Percentiles rank a stretch among this genome's conserved stretches.
These are phyloP conservation scores for Dinocampus coccinellae DNA, from an alignment of 2,888 invertebrate genomes.

Conservation along the genomic window DNA sequence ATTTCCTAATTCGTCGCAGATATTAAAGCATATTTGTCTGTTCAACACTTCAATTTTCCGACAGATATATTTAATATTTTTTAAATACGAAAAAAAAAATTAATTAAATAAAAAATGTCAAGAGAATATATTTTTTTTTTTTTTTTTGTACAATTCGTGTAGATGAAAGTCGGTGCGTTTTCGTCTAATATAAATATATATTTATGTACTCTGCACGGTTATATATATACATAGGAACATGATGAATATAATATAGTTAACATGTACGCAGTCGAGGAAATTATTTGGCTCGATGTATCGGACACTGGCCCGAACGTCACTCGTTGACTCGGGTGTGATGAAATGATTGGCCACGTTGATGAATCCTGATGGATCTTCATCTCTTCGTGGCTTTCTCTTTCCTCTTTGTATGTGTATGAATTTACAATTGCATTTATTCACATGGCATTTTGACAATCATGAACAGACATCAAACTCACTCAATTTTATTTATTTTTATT, in stretches of 20 bases:
- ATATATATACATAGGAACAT: background rate
- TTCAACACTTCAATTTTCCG: background rate
- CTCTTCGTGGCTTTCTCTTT: conserved; percentile 28
- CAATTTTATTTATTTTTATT: conserved; percentile 47
- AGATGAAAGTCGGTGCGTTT: conserved; percentile 5
- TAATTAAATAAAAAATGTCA: background rate
- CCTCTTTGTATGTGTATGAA: background rate
- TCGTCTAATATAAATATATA: background rate
- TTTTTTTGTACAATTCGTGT: conserved; percentile 14
- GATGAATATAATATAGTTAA: background rate
- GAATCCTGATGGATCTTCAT: conserved; percentile 64
- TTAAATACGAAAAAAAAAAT: background rate
- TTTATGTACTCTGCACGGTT: background rate
- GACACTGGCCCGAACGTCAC: conserved; percentile 32
- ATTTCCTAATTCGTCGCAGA: conserved; percentile 14
- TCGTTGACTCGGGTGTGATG: conserved; percentile 54
- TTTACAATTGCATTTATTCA: background rate
- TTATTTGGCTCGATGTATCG: conserved; percentile 39
- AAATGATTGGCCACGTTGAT: conserved; percentile 66
- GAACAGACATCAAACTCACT: conserved; percentile 52
- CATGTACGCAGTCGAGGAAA: conserved; percentile 28
- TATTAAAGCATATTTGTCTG: conserved; percentile 3
- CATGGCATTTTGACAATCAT: background rate
- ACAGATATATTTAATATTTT: conserved; percentile 13
- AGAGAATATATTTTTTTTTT: no score